A percentile compares a stretch with the other conserved stretches of the same genome.
These are phyloP conservation scores for Platerodrilus igneus DNA, from an alignment of 2,888 invertebrate genomes.

Conservation along the genomic window DNA sequence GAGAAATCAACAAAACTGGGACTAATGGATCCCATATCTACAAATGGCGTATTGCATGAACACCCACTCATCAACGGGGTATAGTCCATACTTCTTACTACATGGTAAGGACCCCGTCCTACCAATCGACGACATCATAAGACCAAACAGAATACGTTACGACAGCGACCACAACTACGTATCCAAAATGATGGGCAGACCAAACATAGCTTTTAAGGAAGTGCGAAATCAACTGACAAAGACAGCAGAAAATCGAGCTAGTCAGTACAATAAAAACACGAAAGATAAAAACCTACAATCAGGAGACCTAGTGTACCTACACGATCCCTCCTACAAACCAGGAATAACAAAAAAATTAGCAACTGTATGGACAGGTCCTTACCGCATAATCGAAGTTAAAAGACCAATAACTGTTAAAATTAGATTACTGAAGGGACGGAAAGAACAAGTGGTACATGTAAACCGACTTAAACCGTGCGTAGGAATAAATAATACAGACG, in stretches of 20 bases:
- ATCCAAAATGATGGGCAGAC: constrained; percentile 9
- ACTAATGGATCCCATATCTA: constrained; percentile 31
- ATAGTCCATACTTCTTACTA: constrained; percentile 28
- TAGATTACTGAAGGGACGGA: constrained; percentile 3
- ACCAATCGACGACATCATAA: constrained; percentile 23
- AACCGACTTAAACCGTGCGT: constrained; percentile 9
- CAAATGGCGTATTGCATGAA: constrained; percentile 28
- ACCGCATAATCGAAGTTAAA: constrained; percentile 13
- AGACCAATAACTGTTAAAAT: constrained; percentile 12
- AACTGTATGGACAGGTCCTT: constrained; percentile 18
- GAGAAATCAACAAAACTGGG: constrained; percentile 31
- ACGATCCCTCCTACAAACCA: constrained; percentile 10
- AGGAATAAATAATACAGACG: too few species aligned
- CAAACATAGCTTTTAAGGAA: constrained; percentile 6
- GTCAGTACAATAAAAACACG: constrained; percentile 13
- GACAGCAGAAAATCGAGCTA: constrained; percentile 6
- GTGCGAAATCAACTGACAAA: not conserved
- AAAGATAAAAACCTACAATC: constrained; percentile 7
- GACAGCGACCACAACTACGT: constrained; percentile 25
- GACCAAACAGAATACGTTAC: constrained; percentile 15
- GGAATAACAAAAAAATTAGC: constrained; percentile 12
- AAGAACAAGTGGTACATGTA: constrained; percentile 19
- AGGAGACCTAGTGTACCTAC: constrained; percentile 20
- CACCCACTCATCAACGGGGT: constrained; percentile 23
- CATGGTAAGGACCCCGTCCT: constrained; percentile 28